Conservation (phyloP, 2,797 vertebrate genomes). For the Chelmon rostratus region DNA sequence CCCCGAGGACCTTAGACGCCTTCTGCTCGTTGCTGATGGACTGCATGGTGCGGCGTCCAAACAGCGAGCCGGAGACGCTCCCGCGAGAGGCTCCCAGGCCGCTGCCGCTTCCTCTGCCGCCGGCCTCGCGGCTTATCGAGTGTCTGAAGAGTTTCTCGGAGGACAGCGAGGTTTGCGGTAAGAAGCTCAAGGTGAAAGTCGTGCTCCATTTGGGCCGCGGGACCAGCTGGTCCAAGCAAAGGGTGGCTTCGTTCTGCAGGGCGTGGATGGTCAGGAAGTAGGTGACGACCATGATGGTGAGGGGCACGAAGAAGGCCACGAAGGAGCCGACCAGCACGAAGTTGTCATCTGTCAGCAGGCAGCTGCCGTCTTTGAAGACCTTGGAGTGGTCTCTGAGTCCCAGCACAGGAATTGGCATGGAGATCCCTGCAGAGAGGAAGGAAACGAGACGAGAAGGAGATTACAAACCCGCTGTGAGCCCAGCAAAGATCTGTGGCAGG, state of each 20-base stretch:
- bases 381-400: slow-evolving; percentile 93
- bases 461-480: not conserved
- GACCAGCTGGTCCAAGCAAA: slow-evolving; percentile 91
- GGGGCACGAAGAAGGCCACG: slow-evolving; percentile 95
- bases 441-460: slow-evolving; percentile 11
- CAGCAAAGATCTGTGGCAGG: too few species aligned
- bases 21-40: slow-evolving; percentile 98
- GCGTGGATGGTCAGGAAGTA: slow-evolving; percentile 96
- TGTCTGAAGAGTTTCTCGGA: slow-evolving; percentile 92
- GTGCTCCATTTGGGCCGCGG: slow-evolving; percentile 91
- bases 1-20: slow-evolving; percentile 96
- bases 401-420: slow-evolving; percentile 95
- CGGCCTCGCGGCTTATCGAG: slow-evolving; percentile 88
- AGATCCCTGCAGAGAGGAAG: slow-evolving; percentile 88
- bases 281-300: slow-evolving; percentile 96
- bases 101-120: slow-evolving; percentile 32
- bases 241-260: slow-evolving; percentile 92
- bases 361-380: slow-evolving; percentile 93
- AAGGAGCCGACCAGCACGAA: slow-evolving; percentile 96
- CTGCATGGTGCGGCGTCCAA: slow-evolving; percentile 92
- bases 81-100: slow-evolving; percentile 23
- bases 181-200: slow-evolving; percentile 88
- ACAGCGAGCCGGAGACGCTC: slow-evolving; percentile 61
- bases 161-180: slow-evolving; percentile 92
- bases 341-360: slow-evolving; percentile 91